Evolutionary conservation across 1,140 invertebrate species (phyloP), one percentile per base, ranked within the genome.

Genomic region (Coptotermes formosanus): DNA sequence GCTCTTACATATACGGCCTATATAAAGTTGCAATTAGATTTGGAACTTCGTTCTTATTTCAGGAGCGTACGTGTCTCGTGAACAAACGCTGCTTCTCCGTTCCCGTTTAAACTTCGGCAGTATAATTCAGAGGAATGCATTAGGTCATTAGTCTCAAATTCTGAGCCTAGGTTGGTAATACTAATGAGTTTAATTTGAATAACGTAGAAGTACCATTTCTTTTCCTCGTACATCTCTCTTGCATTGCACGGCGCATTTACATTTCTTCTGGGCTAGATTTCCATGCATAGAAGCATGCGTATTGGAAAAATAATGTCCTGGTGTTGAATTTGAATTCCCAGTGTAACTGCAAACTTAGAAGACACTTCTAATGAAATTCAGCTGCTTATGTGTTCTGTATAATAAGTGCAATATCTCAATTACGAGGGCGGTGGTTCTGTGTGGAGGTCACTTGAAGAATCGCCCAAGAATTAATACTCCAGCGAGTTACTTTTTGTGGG

Each of bases 121-220:
- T n/a, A 8, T n/a, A 75, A 75, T 75, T 75, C n/a, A 75, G 64
- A 30, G 64, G 64, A 75, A 75, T 8, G 25, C 64, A n/a, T 75
- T 75, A 75, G 64, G 64, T 30, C 64, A 75, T 75, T 75, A 75
- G 25, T 75, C 30, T 75, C 64, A 30, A 75, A 30, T 75, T 75
- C 64, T 75, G 64, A 8, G 64, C 64, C 64, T 8, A 75, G 64
- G 64, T 75, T 75, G 25, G 64, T 30, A 75, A 75, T 75, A 75
- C 64, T 75, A 75, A 75, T 75, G 64, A 75, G 64, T 75, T 75
- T 75, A 3, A 75, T 75, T 75, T 75, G 64, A 75, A 75, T 75
- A 75, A 75, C 30, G 64, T 75, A 4, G 64, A 75, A 75, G 64
- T 75, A 59, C 64, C 25, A 8, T 75, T 75, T 14, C n/a, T n/a